Percentiles rank a stretch among this genome's conserved stretches.
Conservation (phyloP, 2,113 vertebrate genomes). For the Urocolius indicus region DNA sequence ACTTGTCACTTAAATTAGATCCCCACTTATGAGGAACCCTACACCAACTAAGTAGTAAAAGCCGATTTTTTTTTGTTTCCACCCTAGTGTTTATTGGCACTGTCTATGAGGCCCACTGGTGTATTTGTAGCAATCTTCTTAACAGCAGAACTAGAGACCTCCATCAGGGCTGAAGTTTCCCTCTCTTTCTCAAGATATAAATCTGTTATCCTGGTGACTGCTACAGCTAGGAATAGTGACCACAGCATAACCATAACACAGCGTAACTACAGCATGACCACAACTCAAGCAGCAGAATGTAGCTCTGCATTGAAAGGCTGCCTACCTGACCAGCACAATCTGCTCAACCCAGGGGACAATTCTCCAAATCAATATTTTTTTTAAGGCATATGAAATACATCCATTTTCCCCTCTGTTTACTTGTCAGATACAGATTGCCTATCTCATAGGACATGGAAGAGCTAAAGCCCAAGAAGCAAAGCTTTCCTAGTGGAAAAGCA, state of each 20-base stretch:
- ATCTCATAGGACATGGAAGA: neutral
- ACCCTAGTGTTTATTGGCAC: neutral
- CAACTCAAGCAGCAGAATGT: neutral
- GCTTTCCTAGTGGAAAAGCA: neutral
- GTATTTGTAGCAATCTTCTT: neutral
- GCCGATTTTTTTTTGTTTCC: neutral
- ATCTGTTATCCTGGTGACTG: neutral
- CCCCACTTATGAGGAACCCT: neutral
- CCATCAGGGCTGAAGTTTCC: neutral
- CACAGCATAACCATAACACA: neutral
- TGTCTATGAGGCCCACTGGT: neutral
- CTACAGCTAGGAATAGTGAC: neutral
- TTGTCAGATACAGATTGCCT: neutral
- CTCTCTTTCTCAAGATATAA: neutral
- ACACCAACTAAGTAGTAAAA: neutral
- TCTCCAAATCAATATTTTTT: neutral
- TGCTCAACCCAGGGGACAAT: neutral
- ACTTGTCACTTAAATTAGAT: neutral
- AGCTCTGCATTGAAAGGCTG: neutral
- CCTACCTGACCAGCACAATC: neutral
- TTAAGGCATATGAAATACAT: neutral
- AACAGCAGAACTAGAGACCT: neutral
- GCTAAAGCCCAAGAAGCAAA: neutral
- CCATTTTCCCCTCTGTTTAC: neutral
- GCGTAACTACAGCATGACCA: neutral